Evolutionary conservation across 2,888 invertebrate species (phyloP).

Genomic region (Dione vanillae): DNA sequence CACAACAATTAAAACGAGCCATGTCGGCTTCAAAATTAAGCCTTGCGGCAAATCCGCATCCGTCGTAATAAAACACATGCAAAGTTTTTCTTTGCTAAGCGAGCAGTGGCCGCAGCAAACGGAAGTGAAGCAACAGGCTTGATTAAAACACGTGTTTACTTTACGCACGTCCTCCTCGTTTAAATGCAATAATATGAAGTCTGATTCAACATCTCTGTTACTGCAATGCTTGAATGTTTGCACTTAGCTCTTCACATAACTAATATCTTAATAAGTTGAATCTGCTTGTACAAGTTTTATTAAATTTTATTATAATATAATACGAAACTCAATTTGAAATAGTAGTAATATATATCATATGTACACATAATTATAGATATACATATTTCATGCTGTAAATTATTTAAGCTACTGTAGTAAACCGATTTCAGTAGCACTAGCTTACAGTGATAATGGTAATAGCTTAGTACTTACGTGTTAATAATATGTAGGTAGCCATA

Average conservation of each 20-base stretch:
- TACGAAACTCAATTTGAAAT: no score
- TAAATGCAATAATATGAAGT: conserved; percentile 68
- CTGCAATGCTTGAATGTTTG: conserved; percentile 37
- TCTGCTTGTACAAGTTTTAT: not conserved
- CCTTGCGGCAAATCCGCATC: conserved; percentile 73
- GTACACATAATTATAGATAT: no score
- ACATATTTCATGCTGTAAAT: not conserved
- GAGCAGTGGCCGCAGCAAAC: conserved; percentile 73
- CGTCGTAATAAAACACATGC: conserved; percentile 84
- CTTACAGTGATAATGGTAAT: conserved; percentile 3
- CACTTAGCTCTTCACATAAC: conserved; percentile 7
- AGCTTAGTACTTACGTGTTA: conserved; percentile 1
- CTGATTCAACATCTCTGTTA: conserved; percentile 46
- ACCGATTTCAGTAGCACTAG: not conserved
- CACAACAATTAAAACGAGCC: conserved; percentile 74
- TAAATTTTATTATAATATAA: not conserved
- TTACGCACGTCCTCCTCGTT: conserved; percentile 73
- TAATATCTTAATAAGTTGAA: conserved; percentile 6
- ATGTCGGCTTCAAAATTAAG: conserved; percentile 77
- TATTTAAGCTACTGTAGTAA: not conserved
- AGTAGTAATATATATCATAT: no score
- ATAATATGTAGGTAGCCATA: conserved; percentile 10
- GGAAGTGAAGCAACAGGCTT: conserved; percentile 83
- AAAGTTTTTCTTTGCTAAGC: conserved; percentile 83
- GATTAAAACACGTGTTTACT: conserved; percentile 84